Evolutionary conservation across 2,888 invertebrate species (phyloP).

Genomic region (Seira musarum): DNA sequence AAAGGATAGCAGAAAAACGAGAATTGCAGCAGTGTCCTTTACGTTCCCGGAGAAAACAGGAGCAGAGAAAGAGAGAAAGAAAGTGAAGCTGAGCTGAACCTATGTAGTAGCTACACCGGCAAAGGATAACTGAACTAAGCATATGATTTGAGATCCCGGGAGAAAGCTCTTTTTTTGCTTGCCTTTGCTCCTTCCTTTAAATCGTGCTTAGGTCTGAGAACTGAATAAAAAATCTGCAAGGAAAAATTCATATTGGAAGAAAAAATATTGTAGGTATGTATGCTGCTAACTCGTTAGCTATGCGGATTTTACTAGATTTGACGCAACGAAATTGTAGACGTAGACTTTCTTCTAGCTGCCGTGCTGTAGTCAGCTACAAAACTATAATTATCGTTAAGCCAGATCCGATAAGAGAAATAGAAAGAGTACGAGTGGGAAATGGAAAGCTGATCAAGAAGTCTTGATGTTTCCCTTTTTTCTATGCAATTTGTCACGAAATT

Average conservation of each 20-base stretch:
- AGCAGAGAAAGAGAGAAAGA: constrained; percentile 14
- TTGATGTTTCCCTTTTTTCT: constrained; percentile 5
- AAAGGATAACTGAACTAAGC: constrained; percentile 37
- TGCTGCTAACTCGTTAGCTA: constrained; percentile 54
- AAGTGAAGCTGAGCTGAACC: constrained; percentile 5
- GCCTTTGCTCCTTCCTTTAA: constrained; percentile 22
- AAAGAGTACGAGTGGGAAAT: background rate
- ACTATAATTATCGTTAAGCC: constrained; percentile 21
- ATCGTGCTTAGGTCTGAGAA: constrained; percentile 26
- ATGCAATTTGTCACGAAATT: constrained; percentile 17
- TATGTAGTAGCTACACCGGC: constrained; percentile 22
- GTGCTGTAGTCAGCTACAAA: constrained; percentile 7
- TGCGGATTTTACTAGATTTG: constrained; percentile 61
- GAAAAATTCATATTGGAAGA: constrained; percentile 35
- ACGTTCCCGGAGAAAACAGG: background rate
- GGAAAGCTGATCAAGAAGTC: constrained; percentile 3
- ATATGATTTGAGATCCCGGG: constrained; percentile 52
- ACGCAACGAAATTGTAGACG: constrained; percentile 56
- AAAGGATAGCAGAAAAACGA: constrained; percentile 15
- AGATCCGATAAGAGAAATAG: background rate
- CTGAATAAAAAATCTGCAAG: constrained; percentile 28
- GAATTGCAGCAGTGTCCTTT: constrained; percentile 1
- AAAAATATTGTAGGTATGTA: constrained; percentile 53
- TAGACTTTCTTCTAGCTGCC: constrained; percentile 20
- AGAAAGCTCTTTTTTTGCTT: constrained; percentile 33